Percentiles rank a stretch among this genome's conserved stretches.
phyloP scores from a whole-genome alignment of 2,797 vertebrate species.

The Telmatherina bonti region DNA sequence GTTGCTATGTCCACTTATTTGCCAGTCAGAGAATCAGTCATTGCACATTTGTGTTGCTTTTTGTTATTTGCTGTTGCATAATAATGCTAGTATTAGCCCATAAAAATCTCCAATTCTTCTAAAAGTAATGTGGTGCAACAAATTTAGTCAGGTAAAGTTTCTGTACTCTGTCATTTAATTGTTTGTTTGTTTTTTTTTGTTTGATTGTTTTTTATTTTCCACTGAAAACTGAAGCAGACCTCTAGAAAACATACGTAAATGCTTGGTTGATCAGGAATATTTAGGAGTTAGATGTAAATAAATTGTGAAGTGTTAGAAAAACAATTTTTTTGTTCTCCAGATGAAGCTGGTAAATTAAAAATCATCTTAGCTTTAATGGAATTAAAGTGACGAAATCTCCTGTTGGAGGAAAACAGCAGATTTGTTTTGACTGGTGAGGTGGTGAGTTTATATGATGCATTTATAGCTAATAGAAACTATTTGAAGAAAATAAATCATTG shows the following conservation, averaged over 20 bases:
- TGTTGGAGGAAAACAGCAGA: too few species aligned
- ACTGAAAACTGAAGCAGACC: too few species aligned
- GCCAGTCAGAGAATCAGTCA: conserved; percentile 26
- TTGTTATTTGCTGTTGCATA: not conserved
- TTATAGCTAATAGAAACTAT: too few species aligned
- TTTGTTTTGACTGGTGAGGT: not conserved
- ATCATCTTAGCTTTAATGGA: too few species aligned
- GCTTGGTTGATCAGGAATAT: not conserved
- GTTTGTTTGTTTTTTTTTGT: too few species aligned
- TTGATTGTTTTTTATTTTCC: too few species aligned
- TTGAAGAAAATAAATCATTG: too few species aligned
- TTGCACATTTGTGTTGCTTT: conserved; percentile 5
- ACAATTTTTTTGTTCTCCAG: too few species aligned
- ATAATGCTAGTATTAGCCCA: not conserved
- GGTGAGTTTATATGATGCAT: not conserved
- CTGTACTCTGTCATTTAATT: not conserved
- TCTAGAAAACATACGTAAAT: not conserved
- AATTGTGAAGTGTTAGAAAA: not conserved
- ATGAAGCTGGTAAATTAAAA: too few species aligned
- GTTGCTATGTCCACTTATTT: conserved; percentile 61
- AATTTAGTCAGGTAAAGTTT: not conserved
- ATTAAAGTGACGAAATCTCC: too few species aligned
- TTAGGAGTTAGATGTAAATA: not conserved
- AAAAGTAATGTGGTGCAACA: not conserved
- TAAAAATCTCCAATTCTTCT: not conserved